phyloP scores from a whole-genome alignment of 2,797 vertebrate genomes.

The Halcyon badia region DNA sequence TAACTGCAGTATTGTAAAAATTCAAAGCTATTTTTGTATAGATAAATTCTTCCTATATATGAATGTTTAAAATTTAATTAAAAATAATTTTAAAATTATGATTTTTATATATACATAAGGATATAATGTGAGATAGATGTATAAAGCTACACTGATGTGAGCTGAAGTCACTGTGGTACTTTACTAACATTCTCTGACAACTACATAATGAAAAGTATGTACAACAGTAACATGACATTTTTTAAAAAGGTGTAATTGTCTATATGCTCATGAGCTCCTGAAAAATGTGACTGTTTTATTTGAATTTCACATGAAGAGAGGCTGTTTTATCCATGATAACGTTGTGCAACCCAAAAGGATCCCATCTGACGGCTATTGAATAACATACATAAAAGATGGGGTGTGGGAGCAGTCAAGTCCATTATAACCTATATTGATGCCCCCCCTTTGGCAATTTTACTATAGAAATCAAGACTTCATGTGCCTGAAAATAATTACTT shows the following conservation, averaged over 20 bases:
- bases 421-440: neutral
- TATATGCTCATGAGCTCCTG: neutral
- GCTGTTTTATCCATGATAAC: neutral
- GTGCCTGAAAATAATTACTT: constrained; percentile 40
- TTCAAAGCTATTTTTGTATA: neutral
- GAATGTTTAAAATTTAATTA: neutral
- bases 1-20: neutral
- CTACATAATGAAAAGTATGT: neutral
- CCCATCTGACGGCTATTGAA: neutral
- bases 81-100: neutral
- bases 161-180: neutral
- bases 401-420: neutral
- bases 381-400: neutral
- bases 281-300: neutral
- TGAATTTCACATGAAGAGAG: neutral
- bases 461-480: constrained; percentile 42
- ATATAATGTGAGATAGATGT: neutral
- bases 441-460: constrained; percentile 12
- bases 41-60: neutral
- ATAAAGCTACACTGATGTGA: neutral
- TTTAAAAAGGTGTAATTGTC: neutral
- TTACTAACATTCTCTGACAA: neutral
- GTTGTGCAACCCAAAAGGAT: neutral
- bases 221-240: neutral
- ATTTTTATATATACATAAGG: neutral